Evolutionary conservation across 2,888 invertebrate genomes (phyloP), one percentile per base, ranked within the genome.

Genomic region (Spisula solida): DNA sequence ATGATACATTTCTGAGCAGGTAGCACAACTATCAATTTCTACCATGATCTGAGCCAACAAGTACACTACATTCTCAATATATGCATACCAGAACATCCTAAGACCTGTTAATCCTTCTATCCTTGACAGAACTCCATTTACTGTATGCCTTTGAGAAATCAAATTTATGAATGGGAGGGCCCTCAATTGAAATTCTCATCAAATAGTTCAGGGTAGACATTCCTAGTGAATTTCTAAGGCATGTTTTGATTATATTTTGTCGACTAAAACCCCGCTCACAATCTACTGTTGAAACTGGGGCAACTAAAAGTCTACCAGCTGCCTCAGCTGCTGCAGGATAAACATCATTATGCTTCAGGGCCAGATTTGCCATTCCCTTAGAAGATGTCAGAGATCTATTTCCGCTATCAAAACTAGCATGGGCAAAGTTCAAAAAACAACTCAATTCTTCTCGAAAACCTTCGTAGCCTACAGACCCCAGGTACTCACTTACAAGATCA

Each of bases 241-340:
- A 25, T 29, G 81, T 81, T 8, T 81, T 81, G 25, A 81, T 81
- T 0, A 81, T 48, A 18, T 81, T 81, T 51, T 81, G 81, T 14
- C 8, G 12, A 48, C 48, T 70, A 80, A 89, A 88, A 0, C 88
- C 89, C 47, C 81, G 55, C 70, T 91, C 91, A 84, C 87, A 91
- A 51, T 91, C 81, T 25, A 48, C 81, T 48, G 81, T 81, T 20
- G 84, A 75, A 6, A 90, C 88, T 51, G 91, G 89, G 29, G 81
- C 55, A 2, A 90, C 81, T 2, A 86, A 82, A 29, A 87, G 60
- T 75, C 87, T 66, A n/a, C 82, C 85, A 60, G 83, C 91, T 55
- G 81, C 81, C 34, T 29, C 56, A 10, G 51, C 70, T 20, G 66
- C 55, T 29, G 55, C 10, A 81, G 48, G 55, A 25, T 51, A 51